Evolutionary conservation across 1,140 invertebrate genomes (phyloP).

Genomic region (Tyrophagus putrescentiae): DNA sequence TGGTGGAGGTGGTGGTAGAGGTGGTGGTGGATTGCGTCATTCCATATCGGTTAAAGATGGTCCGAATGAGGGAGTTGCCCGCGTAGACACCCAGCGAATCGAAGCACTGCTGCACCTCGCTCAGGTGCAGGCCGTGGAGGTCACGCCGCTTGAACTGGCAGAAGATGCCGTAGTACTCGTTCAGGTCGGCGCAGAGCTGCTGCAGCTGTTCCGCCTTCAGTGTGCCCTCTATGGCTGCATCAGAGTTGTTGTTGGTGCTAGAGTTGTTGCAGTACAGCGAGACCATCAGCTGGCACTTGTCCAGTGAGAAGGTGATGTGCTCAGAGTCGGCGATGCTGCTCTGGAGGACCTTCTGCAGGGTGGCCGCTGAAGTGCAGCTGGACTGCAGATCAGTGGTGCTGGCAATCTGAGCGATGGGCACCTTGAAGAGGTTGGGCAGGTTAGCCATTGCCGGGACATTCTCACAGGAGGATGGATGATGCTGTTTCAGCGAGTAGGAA

Average conservation of each 20-base stretch:
- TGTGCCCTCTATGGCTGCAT: background rate
- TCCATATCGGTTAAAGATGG: background rate
- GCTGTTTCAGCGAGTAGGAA: background rate
- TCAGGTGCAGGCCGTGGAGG: constrained; percentile 1
- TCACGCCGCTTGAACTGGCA: background rate
- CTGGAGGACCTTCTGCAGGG: no score
- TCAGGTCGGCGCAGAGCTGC: background rate
- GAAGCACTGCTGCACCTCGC: background rate
- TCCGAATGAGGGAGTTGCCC: background rate
- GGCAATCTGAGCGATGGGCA: background rate
- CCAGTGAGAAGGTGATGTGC: background rate
- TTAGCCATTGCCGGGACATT: no score
- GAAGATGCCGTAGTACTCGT: background rate
- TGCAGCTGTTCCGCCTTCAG: background rate
- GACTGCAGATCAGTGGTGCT: background rate
- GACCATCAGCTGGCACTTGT: background rate
- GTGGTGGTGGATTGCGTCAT: background rate
- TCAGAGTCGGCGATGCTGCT: background rate
- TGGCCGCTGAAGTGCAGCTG: background rate
- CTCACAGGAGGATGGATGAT: no score
- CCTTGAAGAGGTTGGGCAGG: background rate
- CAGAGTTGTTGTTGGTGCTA: no score
- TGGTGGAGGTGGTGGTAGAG: no score
- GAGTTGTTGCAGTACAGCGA: no score
- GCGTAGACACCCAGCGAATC: background rate